A percentile compares a stretch with the other conserved stretches of the same genome.
Evolutionary conservation across 2,888 invertebrate species (phyloP).

Genomic region (Iphiclides podalirius): DNA sequence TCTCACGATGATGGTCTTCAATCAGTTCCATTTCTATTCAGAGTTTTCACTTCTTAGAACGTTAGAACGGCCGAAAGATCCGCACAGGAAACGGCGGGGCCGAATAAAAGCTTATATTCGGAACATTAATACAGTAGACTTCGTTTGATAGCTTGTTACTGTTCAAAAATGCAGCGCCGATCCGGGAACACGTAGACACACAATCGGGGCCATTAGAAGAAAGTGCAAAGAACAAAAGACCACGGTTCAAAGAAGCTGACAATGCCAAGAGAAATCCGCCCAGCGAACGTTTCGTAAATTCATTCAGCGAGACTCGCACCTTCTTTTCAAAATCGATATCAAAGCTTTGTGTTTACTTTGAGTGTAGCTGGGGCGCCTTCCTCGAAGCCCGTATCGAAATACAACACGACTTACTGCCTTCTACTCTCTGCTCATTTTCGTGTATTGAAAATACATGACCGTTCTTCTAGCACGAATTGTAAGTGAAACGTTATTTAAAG

Average conservation of each 20-base stretch:
- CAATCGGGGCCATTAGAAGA: slow-evolving; percentile 16
- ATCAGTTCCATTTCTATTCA: too few species aligned
- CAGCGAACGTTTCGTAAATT: slow-evolving; percentile 12
- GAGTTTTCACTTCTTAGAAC: slow-evolving; percentile 1
- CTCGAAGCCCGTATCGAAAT: background rate
- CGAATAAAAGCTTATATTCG: slow-evolving; percentile 15
- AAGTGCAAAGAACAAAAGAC: slow-evolving; percentile 15
- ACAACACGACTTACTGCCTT: background rate
- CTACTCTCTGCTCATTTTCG: background rate
- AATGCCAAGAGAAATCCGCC: slow-evolving; percentile 18
- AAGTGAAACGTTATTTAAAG: too few species aligned
- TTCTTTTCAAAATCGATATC: slow-evolving; percentile 11
- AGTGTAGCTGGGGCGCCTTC: background rate
- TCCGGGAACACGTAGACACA: slow-evolving; percentile 2
- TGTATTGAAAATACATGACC: background rate
- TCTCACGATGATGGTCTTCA: too few species aligned
- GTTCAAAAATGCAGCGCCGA: slow-evolving; percentile 16
- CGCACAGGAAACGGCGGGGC: slow-evolving; percentile 4
- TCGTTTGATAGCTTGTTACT: slow-evolving; percentile 17
- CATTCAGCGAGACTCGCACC: slow-evolving; percentile 10
- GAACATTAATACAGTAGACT: slow-evolving; percentile 16
- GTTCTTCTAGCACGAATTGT: too few species aligned
- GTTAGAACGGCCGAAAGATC: slow-evolving; percentile 11
- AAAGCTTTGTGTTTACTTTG: slow-evolving; percentile 16
- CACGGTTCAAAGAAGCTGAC: slow-evolving; percentile 13